phyloP scores from a whole-genome alignment of 2,113 vertebrate genomes.

The Nyctibius bracteatus region DNA sequence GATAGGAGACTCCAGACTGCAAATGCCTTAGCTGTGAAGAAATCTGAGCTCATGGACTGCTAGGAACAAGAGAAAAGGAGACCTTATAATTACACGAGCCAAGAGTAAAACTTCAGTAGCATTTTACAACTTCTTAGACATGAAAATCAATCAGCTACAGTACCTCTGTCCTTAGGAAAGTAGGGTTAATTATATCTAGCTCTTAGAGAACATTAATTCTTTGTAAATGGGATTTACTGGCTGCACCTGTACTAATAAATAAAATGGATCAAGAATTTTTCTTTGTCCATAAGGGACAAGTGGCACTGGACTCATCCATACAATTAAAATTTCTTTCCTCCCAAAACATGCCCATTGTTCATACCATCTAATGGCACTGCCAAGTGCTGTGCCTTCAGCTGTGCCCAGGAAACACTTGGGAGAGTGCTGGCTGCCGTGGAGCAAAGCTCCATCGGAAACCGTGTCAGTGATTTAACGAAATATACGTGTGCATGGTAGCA shows the following conservation, averaged over 20 bases:
- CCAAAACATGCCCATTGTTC: accelerated
- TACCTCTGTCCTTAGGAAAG: neutral
- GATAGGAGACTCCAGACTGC: neutral
- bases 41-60: neutral
- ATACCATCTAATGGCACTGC: too few species aligned
- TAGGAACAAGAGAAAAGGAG: neutral
- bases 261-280: neutral
- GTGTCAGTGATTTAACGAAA: neutral
- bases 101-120: neutral
- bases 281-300: neutral
- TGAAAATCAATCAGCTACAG: neutral
- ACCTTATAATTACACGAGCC: neutral
- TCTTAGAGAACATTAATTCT: neutral
- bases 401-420: too few species aligned
- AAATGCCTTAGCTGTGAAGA: neutral
- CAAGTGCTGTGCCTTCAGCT: neutral
- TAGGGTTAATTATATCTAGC: neutral
- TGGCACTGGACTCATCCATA: neutral
- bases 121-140: neutral
- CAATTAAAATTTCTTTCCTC: neutral
- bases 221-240: neutral
- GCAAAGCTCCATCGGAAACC: neutral
- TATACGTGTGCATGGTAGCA: too few species aligned
- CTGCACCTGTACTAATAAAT: neutral
- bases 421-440: neutral